These are phyloP conservation scores for Phenganax stokvisi DNA, from an alignment of 92 coral and sea anemone genomes.

Conservation along the genomic window DNA sequence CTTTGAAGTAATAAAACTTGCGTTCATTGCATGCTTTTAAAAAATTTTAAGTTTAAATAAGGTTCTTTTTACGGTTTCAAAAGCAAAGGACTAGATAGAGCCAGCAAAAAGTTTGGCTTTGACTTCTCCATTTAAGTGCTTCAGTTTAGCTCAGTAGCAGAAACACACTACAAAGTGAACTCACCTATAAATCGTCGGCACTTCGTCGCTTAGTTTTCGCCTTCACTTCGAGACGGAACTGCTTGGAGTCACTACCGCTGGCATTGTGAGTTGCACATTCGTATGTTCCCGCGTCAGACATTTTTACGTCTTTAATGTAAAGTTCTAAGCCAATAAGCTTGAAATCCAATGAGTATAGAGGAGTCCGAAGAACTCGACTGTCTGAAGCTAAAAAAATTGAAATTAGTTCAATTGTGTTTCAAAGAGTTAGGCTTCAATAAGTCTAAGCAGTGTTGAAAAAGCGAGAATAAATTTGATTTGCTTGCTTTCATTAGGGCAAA, in stretches of 20 bases:
- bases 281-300: slow-evolving; percentile 61
- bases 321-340: slow-evolving; percentile 55
- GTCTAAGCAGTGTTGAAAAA: background rate
- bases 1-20: no score
- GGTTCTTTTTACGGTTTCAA: no score
- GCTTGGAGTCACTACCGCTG: slow-evolving; percentile 46
- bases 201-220: slow-evolving; percentile 28
- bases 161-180: background rate
- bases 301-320: slow-evolving; percentile 43
- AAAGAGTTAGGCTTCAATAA: background rate
- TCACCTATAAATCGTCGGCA: slow-evolving; percentile 4
- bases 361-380: slow-evolving; percentile 46
- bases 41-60: no score
- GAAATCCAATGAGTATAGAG: slow-evolving; percentile 50
- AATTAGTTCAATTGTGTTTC: background rate
- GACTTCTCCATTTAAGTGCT: background rate
- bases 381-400: slow-evolving; percentile 2
- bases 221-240: slow-evolving; percentile 47
- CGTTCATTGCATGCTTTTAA: no score
- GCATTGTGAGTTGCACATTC: slow-evolving; percentile 53
- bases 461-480: no score
- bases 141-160: background rate
- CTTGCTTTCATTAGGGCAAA: background rate
- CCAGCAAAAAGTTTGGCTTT: background rate
- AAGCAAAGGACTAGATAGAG: no score